A percentile compares a stretch with the other conserved stretches of the same genome.
Conservation (phyloP, 2,888 invertebrate genomes). For the Leptopilina drosophilae region DNA sequence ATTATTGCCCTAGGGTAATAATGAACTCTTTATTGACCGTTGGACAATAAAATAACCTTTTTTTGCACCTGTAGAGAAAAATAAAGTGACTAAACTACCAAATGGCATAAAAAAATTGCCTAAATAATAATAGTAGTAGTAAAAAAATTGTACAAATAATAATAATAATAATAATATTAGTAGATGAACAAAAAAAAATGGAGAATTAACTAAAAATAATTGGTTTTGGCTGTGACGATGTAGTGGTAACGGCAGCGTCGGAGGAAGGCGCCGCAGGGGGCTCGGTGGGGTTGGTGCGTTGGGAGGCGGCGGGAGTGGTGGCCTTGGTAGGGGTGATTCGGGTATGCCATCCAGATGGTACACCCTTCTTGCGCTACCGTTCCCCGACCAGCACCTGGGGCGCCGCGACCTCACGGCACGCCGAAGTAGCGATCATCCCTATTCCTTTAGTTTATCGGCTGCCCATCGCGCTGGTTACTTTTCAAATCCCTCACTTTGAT, state of each 20-base stretch:
- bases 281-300: constrained; percentile 71
- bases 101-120: no score
- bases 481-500: constrained; percentile 83
- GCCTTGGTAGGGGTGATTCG: constrained; percentile 76
- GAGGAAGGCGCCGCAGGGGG: constrained; percentile 74
- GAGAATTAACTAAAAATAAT: constrained; percentile 30
- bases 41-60: no score
- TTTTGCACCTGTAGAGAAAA: no score
- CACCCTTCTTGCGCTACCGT: constrained; percentile 93
- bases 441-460: constrained; percentile 84
- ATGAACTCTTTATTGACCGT: no score
- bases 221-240: constrained; percentile 69
- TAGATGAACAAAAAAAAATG: background rate
- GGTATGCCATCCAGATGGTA: constrained; percentile 91
- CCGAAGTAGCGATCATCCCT: constrained; percentile 80
- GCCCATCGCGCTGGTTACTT: constrained; percentile 91
- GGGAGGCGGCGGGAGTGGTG: constrained; percentile 76
- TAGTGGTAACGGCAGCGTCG: constrained; percentile 74
- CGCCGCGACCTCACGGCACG: constrained; percentile 85
- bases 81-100: no score
- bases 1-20: no score
- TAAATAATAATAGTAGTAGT: no score
- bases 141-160: background rate
- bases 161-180: background rate
- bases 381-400: constrained; percentile 95